Conservation (phyloP, 1,140 invertebrate genomes). For the Papilio glaucus region DNA sequence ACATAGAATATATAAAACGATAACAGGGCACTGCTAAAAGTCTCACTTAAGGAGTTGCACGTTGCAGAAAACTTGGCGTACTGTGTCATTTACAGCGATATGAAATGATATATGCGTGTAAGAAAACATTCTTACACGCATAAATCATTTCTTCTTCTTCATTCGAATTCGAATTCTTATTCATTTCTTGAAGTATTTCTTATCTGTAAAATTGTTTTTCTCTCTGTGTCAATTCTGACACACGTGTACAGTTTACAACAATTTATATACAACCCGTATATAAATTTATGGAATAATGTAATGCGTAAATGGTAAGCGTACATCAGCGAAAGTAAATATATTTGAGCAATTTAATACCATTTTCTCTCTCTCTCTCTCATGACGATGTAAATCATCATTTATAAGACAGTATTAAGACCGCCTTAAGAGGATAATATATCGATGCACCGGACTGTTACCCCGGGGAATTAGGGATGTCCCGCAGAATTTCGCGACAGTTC, state of each 20-base stretch:
- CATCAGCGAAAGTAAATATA: not conserved
- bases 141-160: no score
- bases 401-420: constrained; percentile 10
- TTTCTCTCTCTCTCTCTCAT: not conserved
- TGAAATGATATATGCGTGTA: constrained; percentile 24
- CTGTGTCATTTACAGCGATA: not conserved
- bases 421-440: constrained; percentile 20
- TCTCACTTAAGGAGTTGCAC: no score
- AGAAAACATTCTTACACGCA: no score
- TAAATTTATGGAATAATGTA: no score
- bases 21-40: no score
- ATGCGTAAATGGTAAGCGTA: no score
- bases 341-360: not conserved
- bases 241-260: no score
- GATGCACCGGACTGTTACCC: constrained; percentile 47
- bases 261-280: no score
- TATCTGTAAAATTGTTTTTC: not conserved
- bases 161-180: constrained; percentile 20
- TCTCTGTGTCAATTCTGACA: no score
- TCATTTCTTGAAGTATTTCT: constrained; percentile 18
- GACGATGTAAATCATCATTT: constrained; percentile 19
- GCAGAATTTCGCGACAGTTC: constrained; percentile 54
- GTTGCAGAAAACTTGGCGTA: constrained; percentile 33
- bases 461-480: constrained; percentile 62
- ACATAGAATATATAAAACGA: no score